Conservation (phyloP, 2,888 invertebrate species). For the Tetramorium bicarinatum region DNA sequence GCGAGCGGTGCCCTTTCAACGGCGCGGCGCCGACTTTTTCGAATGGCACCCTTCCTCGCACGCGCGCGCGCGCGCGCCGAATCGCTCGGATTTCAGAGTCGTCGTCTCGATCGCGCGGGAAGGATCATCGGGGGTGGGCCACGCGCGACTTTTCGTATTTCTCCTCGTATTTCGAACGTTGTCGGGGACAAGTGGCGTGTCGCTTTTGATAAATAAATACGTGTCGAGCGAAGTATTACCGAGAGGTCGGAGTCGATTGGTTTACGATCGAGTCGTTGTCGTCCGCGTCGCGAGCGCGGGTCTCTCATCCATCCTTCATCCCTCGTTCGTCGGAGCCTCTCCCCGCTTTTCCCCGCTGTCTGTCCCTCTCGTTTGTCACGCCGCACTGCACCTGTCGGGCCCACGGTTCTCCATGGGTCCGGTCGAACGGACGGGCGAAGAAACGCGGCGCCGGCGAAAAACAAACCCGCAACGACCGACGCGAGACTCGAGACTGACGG, state of each 20-base stretch:
- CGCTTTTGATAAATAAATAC: not conserved
- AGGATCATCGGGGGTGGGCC: not conserved
- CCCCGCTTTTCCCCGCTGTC: not conserved
- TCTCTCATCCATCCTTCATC: conserved; percentile 1
- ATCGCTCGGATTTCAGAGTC: conserved; percentile 8
- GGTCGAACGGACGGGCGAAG: conserved; percentile 54
- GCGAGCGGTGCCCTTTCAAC: no score
- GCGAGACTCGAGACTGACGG: conserved; percentile 83
- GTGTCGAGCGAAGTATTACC: not conserved
- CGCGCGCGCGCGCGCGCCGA: not conserved
- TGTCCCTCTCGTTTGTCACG: conserved; percentile 55
- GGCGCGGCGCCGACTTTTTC: conserved; percentile 12
- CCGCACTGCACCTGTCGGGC: conserved; percentile 69
- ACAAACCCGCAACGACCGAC: conserved; percentile 78
- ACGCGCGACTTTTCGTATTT: not conserved
- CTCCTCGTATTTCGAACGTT: not conserved
- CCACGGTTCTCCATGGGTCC: conserved; percentile 51
- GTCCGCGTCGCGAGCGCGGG: conserved; percentile 30
- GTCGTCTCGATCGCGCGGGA: not conserved
- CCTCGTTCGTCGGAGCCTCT: not conserved
- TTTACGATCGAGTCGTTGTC: conserved; percentile 4
- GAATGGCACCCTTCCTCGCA: not conserved
- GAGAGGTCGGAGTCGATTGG: not conserved
- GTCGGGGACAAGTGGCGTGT: not conserved
- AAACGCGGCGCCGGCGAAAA: conserved; percentile 47